These are phyloP conservation scores for Eulemur coronatus DNA, from an alignment of 2,797 vertebrate species.

Conservation along the genomic window DNA sequence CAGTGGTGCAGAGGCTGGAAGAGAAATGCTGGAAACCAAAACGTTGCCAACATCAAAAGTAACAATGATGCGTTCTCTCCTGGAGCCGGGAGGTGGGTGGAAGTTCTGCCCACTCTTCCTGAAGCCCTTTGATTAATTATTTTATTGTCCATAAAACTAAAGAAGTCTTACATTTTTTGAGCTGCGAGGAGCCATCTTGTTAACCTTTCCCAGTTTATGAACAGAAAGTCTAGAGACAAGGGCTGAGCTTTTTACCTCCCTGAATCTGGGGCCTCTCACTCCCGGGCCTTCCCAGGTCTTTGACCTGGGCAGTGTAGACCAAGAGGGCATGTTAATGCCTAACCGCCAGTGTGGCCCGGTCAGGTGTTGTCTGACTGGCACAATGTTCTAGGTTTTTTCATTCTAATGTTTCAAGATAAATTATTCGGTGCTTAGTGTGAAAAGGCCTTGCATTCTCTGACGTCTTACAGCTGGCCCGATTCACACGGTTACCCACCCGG, in stretches of 20 bases:
- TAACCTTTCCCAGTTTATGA: neutral
- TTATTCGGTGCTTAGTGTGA: neutral
- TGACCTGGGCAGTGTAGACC: neutral
- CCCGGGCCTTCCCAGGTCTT: neutral
- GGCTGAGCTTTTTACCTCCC: neutral
- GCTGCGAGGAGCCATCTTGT: neutral
- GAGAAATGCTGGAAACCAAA: neutral
- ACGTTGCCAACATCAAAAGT: neutral
- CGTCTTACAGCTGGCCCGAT: neutral
- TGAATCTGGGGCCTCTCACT: neutral
- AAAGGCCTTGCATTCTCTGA: neutral
- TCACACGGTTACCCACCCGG: neutral
- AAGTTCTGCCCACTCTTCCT: neutral
- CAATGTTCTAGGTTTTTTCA: neutral
- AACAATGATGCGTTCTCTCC: neutral
- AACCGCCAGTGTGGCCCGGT: too few species aligned
- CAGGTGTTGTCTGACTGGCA: neutral
- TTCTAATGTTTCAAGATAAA: neutral
- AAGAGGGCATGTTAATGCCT: neutral
- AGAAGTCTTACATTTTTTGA: neutral
- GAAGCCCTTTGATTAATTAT: neutral
- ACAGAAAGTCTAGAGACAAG: neutral
- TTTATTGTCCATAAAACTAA: neutral
- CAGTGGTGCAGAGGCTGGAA: neutral
- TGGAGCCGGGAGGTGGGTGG: neutral